These are phyloP conservation scores for Aphis craccivora DNA, from an alignment of 1,140 invertebrate species.

Conservation along the genomic window DNA sequence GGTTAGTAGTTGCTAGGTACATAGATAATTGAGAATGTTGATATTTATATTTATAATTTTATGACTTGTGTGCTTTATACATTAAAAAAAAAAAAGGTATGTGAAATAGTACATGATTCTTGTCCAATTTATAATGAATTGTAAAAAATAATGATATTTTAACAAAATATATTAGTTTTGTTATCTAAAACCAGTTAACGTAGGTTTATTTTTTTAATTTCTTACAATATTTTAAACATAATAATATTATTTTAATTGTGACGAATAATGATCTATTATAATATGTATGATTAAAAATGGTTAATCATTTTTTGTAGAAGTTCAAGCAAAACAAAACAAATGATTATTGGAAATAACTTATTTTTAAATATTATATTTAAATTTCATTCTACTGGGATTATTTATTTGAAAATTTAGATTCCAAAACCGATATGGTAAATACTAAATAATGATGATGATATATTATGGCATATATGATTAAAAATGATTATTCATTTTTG, in stretches of 20 bases:
- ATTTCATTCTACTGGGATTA: too few species aligned
- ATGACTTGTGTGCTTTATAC: not conserved
- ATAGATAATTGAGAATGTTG: not conserved
- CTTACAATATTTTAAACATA: too few species aligned
- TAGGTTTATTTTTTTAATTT: too few species aligned
- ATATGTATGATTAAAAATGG: conserved; percentile 2
- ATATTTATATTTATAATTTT: not conserved
- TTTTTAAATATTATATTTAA: too few species aligned
- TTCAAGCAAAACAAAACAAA: too few species aligned
- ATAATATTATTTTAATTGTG: not conserved
- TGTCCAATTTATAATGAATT: too few species aligned
- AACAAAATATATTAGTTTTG: too few species aligned
- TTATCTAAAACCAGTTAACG: too few species aligned
- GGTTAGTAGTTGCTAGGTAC: not conserved
- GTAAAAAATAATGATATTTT: too few species aligned
- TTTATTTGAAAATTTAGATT: not conserved
- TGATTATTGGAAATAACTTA: too few species aligned
- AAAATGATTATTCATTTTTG: conserved; percentile 19
- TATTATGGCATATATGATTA: not conserved
- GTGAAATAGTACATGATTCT: too few species aligned
- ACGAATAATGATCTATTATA: not conserved
- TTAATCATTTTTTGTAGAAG: not conserved
- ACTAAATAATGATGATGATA: conserved; percentile 4
- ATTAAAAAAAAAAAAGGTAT: too few species aligned
- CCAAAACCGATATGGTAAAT: not conserved